These are phyloP conservation scores for Heliocidaris tuberculata DNA, from an alignment of 35 echinoderm and acorn worm genomes.

Conservation along the genomic window DNA sequence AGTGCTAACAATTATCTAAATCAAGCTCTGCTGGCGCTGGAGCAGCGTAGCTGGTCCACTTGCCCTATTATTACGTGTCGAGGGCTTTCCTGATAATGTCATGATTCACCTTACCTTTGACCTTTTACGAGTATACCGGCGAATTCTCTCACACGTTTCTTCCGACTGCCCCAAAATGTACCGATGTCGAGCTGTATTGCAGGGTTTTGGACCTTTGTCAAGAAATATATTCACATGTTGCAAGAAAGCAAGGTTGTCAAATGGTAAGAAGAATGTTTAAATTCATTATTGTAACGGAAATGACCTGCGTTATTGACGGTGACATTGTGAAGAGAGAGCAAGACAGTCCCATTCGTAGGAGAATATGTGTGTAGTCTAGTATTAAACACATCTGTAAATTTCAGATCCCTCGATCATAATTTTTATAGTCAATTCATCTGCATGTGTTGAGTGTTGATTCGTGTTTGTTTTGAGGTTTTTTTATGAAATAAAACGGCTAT, in stretches of 20 bases:
- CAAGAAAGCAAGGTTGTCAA: conserved; percentile 17
- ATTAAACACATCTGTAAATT: background rate
- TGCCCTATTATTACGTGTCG: too few relatives aligned
- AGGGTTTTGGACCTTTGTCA: background rate
- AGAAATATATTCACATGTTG: conserved; percentile 3
- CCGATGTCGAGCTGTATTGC: conserved; percentile 40
- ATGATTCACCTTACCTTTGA: background rate
- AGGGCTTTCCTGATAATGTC: background rate
- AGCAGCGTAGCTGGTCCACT: too few relatives aligned
- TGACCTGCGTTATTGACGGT: background rate
- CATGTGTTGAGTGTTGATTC: background rate
- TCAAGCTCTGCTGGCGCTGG: too few relatives aligned
- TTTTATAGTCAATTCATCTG: too few relatives aligned
- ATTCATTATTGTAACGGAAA: background rate
- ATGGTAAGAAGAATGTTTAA: conserved; percentile 14
- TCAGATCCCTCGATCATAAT: background rate
- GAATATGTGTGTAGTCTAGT: background rate
- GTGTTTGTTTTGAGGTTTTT: background rate
- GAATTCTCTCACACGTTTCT: background rate
- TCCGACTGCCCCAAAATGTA: conserved; percentile 35
- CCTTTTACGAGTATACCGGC: background rate
- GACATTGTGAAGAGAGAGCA: background rate
- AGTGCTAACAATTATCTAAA: too few relatives aligned
- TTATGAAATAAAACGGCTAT: background rate
- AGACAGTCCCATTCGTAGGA: background rate